Evolutionary conservation across 2,113 vertebrate species (phyloP).

Genomic region (Alethe castanea): DNA sequence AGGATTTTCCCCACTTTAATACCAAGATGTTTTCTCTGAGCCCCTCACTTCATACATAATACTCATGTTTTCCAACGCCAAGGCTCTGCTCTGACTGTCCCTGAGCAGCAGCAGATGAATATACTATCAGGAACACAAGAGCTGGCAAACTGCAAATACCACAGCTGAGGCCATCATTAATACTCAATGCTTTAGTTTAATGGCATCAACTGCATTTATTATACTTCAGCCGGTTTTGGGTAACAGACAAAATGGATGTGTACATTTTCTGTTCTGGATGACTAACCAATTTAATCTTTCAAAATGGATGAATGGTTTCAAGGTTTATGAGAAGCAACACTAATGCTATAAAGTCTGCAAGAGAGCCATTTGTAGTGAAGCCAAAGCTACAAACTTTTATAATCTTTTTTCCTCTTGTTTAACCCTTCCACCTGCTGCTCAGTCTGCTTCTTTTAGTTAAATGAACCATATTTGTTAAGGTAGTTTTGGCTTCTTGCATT

Average conservation of each 20-base stretch:
- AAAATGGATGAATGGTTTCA: slow-evolving; percentile 62
- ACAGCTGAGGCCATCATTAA: slow-evolving; percentile 18
- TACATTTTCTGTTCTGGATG: slow-evolving; percentile 57
- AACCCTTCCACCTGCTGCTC: slow-evolving; percentile 65
- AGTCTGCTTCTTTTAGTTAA: slow-evolving; percentile 33
- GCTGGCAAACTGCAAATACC: slow-evolving; percentile 1
- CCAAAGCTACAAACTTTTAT: slow-evolving; percentile 58
- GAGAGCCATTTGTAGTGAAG: slow-evolving; percentile 57
- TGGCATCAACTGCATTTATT: slow-evolving; percentile 15
- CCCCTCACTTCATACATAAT: background rate
- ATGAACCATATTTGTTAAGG: slow-evolving; percentile 28
- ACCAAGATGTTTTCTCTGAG: slow-evolving; percentile 13
- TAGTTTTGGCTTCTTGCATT: slow-evolving; percentile 26
- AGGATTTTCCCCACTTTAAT: background rate
- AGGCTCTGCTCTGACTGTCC: background rate
- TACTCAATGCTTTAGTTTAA: background rate
- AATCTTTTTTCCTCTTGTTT: slow-evolving; percentile 64
- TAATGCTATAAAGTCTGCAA: slow-evolving; percentile 61
- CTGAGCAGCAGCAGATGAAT: slow-evolving; percentile 21
- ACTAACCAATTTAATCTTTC: slow-evolving; percentile 64
- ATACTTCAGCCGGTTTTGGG: slow-evolving; percentile 9
- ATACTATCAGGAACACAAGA: background rate
- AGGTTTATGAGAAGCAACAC: slow-evolving; percentile 59
- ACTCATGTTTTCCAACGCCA: background rate
- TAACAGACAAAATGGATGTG: slow-evolving; percentile 53